Percentiles rank a stretch among this genome's conserved stretches.
These are phyloP conservation scores for Mesochorus sp. DNA, from an alignment of 2,888 invertebrate species.

Conservation along the genomic window DNA sequence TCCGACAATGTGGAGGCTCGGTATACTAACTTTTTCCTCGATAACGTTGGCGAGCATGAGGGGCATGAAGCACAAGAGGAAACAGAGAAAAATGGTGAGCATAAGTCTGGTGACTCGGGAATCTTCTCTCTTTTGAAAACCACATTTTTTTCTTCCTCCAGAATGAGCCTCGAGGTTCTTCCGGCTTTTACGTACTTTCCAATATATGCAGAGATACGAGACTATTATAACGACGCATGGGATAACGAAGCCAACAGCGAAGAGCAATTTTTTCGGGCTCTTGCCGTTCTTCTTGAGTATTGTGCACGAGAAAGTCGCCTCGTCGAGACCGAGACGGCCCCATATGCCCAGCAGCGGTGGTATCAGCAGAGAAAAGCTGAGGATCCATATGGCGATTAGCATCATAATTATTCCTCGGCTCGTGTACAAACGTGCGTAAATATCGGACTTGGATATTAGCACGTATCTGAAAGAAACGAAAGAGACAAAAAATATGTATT, in stretches of 20 bases:
- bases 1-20: constrained; percentile 91
- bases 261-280: constrained; percentile 93
- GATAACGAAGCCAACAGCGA: constrained; percentile 91
- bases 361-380: constrained; percentile 85
- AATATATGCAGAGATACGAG: constrained; percentile 93
- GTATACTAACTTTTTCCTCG: constrained; percentile 89
- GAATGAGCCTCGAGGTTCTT: constrained; percentile 88
- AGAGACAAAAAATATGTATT: constrained; percentile 1
- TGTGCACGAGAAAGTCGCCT: constrained; percentile 93
- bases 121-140: constrained; percentile 87
- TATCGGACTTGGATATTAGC: constrained; percentile 90
- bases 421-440: constrained; percentile 91
- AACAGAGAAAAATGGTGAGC: constrained; percentile 93
- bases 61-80: constrained; percentile 93
- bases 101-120: constrained; percentile 92
- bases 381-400: constrained; percentile 90
- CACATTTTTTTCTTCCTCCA: constrained; percentile 82
- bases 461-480: constrained; percentile 87
- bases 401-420: constrained; percentile 89
- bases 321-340: constrained; percentile 92
- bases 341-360: constrained; percentile 92
- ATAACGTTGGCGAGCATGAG: constrained; percentile 94
- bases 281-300: constrained; percentile 90
- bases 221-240: constrained; percentile 93
- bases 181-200: constrained; percentile 89